Evolutionary conservation across 2,113 vertebrate genomes (phyloP), one percentile per base, ranked within the genome.

Genomic region (Progne subis): DNA sequence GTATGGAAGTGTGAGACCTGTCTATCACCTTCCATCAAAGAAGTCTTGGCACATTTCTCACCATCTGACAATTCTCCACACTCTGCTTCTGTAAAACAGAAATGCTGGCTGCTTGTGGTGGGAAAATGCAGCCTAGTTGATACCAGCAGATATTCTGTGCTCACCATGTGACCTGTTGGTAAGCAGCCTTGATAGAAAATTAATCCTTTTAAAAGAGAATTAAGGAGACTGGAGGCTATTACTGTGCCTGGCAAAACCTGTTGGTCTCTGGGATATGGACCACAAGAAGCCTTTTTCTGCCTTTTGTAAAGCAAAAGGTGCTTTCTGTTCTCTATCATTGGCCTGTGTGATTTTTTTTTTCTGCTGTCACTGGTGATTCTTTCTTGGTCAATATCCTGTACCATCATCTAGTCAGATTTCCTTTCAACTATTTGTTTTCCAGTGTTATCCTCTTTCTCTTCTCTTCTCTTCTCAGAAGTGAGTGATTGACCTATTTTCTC

Each of bases 1-100:
- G 80, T 90, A 70, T 69, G 60, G 61, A 96, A 94, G 93, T 78
- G 93, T 86, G 92, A 96, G 84, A 74, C 93, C 94, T 89, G 95
- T 94, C 96, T 93, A 52, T 95, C 90, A 79, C 90, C 90, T 96
- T 94, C 90, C 67, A 64, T 96, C 92, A 86, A 44, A 47, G 56
- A 85, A 93, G 69, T 75, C 82, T 88, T 92, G 92, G 94, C 88
- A 88, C 37, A 16, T 82, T 61, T 68, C 63, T 74, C 44, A 20
- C 68, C 50, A 69, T 91, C 83, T 97, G 92, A 93, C 76, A 90
- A 47, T 87, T 89, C 68, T 50, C 70, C 18, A 86, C 29, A 24
- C 41, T 63, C 44, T 57, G 65, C 69, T 84, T 72, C 82, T 71
- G 50, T 82, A 56, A 87, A 85, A 79, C 56, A 78, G 76, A 89